These are phyloP conservation scores for Lutjanus erythropterus DNA, from an alignment of 2,113 vertebrate species.

Conservation along the genomic window DNA sequence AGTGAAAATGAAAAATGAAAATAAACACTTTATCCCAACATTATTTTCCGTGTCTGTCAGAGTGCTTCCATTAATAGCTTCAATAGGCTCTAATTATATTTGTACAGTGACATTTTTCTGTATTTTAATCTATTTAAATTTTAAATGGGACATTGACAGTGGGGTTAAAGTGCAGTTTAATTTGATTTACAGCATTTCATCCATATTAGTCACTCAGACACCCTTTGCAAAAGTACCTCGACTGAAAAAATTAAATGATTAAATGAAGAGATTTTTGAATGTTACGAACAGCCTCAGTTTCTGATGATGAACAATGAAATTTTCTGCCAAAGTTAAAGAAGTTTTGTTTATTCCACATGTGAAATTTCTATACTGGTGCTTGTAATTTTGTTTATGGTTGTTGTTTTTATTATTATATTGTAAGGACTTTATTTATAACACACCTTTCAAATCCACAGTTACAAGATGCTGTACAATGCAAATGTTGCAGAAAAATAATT, in stretches of 20 bases:
- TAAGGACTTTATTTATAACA: no score
- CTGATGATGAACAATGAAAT: background rate
- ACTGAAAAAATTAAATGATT: background rate
- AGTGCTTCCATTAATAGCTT: slow-evolving; percentile 8
- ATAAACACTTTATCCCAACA: background rate
- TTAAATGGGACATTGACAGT: background rate
- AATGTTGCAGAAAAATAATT: no score
- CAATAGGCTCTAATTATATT: slow-evolving; percentile 31
- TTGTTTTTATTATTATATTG: background rate
- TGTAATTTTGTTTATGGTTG: background rate
- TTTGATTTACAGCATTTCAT: slow-evolving; percentile 8
- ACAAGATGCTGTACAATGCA: no score
- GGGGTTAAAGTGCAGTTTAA: background rate
- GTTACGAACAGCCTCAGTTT: background rate
- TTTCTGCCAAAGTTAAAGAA: background rate
- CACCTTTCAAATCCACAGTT: no score
- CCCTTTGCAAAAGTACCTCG: background rate
- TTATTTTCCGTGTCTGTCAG: slow-evolving; percentile 2
- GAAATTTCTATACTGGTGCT: background rate
- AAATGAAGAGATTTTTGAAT: background rate
- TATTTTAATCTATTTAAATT: slow-evolving; percentile 15
- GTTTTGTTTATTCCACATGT: background rate
- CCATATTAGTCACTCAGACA: background rate
- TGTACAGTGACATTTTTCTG: slow-evolving; percentile 32
- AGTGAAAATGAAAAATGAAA: slow-evolving; percentile 25